Base-by-base conservation (phyloP, 2,113 vertebrate species). In the Turdus rufiventris region DNA sequence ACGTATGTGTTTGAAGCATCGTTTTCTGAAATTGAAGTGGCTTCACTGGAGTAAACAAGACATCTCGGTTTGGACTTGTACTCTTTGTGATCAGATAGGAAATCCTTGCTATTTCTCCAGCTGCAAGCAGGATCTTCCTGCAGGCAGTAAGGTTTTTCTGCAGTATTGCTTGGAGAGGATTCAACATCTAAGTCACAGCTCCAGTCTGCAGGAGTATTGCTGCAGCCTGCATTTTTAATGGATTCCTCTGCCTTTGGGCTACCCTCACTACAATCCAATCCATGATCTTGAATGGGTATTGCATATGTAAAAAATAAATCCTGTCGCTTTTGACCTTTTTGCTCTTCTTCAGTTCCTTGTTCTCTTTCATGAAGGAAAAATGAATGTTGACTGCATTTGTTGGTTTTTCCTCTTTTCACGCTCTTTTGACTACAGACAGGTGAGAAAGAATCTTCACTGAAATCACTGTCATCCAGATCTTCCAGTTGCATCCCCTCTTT, bases 361-460 rank as follows among this genome's bases (percentile, higher is more conserved):
- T 97, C 94, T 89, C 90, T 67, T 65, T 95, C 96, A 67, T 98
- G 98, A 71, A 98, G 98, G 74, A 98, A 98, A 82, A 98, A 98
- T 0, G 98, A 98, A n/a, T 75, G 77, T 34, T 96, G 80, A 4
- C 81, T 96, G 29, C 79, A 80, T 53, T 97, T 93, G 25, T 58
- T 60, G 36, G 40, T 26, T 18, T 36, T 80, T 56, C 82, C 91
- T 25, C 47, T 96, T 81, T 97, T 95, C n/a, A 72, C 8, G 0
- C 62, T 93, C 66, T 95, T 97, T 47, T 97, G 96, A 93, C 51
- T 96, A 25, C 96, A 96, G 21, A 88, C 28, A 31, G 95, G 96
- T 33, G 98, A 98, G 76, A 98, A 98, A 31, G 98, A 98, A 68
- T 98, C 98, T 88, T 98, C 98, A 73, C 98, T 98, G 90, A 98